These are phyloP conservation scores for Amphiprion ocellaris DNA, from an alignment of 2,113 vertebrate genomes.

Conservation along the genomic window DNA sequence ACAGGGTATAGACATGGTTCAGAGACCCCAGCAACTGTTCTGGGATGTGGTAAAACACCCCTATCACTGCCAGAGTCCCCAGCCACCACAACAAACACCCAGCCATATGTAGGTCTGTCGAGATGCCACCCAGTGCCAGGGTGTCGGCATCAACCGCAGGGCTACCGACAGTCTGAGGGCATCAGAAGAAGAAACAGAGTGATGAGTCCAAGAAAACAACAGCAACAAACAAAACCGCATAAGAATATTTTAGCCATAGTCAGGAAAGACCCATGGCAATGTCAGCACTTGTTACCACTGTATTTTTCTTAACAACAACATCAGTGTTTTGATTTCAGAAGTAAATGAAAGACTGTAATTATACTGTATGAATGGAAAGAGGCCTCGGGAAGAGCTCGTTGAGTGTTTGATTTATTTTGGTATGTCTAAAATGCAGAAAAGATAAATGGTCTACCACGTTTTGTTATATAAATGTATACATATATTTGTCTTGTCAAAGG, in stretches of 20 bases:
- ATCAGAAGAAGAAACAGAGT: constrained; percentile 23
- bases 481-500: neutral
- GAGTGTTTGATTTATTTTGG: constrained; percentile 23
- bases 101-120: constrained; percentile 71
- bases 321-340: constrained; percentile 41
- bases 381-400: neutral
- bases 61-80: constrained; percentile 55
- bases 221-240: constrained; percentile 46
- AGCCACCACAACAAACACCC: constrained; percentile 77
- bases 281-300: constrained; percentile 21
- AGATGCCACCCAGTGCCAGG: constrained; percentile 74
- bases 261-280: neutral
- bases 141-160: constrained; percentile 59
- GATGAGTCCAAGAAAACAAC: constrained; percentile 47
- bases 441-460: neutral
- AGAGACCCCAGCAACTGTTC: constrained; percentile 59
- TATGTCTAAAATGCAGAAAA: constrained; percentile 29
- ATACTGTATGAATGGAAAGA: constrained; percentile 27
- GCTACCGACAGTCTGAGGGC: constrained; percentile 62
- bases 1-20: constrained; percentile 59
- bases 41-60: constrained; percentile 77
- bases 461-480: neutral
- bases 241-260: constrained; percentile 16
- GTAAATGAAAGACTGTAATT: constrained; percentile 55
- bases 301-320: constrained; percentile 32